phyloP scores from a whole-genome alignment of 1,140 invertebrate species.

The Leptinotarsa texana region DNA sequence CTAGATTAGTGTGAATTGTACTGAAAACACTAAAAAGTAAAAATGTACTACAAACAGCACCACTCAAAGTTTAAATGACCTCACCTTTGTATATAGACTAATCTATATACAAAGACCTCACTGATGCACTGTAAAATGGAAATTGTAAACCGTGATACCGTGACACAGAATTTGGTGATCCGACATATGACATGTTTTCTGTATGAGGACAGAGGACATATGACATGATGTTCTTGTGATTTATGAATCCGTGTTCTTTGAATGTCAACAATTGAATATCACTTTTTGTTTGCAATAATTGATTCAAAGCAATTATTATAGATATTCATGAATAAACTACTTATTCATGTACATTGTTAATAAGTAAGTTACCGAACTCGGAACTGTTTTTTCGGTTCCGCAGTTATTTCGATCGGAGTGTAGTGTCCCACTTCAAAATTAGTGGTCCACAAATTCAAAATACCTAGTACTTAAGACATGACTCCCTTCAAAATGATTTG shows the following conservation, averaged over 20 bases:
- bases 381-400: background rate
- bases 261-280: background rate
- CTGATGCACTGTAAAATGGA: too few species aligned
- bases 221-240: too few species aligned
- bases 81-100: too few species aligned
- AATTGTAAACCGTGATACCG: too few species aligned
- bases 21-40: too few species aligned
- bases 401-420: background rate
- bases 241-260: background rate
- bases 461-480: conserved; percentile 12
- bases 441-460: background rate
- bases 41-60: too few species aligned
- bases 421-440: background rate
- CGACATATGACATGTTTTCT: too few species aligned
- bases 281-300: background rate
- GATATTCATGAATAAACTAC: background rate
- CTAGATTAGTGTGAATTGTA: too few species aligned
- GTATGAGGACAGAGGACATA: too few species aligned
- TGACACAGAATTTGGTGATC: too few species aligned
- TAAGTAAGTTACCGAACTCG: background rate
- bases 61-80: too few species aligned
- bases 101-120: too few species aligned
- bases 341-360: background rate
- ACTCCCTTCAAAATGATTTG: conserved; percentile 52
- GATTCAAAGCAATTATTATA: background rate